Evolutionary conservation across 2,797 vertebrate species (phyloP).

Genomic region (Huso huso): DNA sequence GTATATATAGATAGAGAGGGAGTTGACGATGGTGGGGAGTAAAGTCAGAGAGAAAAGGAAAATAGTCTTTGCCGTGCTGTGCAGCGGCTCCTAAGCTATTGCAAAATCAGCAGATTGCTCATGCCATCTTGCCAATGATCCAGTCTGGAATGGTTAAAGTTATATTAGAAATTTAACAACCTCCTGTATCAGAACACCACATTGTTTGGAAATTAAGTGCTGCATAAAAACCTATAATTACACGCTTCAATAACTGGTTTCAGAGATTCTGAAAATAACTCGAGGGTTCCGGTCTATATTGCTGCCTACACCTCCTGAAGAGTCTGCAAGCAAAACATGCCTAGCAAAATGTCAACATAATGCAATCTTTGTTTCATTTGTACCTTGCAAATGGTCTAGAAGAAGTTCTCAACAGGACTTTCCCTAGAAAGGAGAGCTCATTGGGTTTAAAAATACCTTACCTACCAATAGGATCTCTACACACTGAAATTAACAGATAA

Average conservation of each 20-base stretch:
- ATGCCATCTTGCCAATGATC: slow-evolving; percentile 1
- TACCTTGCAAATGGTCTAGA: background rate
- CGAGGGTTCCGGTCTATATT: slow-evolving; percentile 58
- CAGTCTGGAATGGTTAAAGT: slow-evolving; percentile 25
- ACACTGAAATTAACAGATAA: no score
- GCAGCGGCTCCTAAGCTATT: no score
- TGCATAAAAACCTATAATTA: slow-evolving; percentile 66
- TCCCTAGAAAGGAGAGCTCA: background rate
- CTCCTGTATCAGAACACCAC: slow-evolving; percentile 62
- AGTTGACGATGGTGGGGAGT: no score
- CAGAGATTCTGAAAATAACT: slow-evolving; percentile 61
- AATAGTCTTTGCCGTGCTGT: no score
- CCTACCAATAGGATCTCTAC: no score
- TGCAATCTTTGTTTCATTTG: background rate
- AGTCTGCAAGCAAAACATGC: background rate
- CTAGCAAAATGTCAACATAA: background rate
- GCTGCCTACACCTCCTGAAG: slow-evolving; percentile 4
- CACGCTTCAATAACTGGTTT: slow-evolving; percentile 62
- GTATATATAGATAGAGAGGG: no score
- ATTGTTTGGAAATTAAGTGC: slow-evolving; percentile 75
- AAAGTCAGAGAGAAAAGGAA: no score
- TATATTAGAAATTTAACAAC: slow-evolving; percentile 54
- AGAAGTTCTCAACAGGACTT: background rate
- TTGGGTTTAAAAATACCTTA: background rate
- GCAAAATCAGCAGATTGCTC: background rate